Conservation (phyloP, 2,888 invertebrate genomes). For the Thereva nobilitata region DNA sequence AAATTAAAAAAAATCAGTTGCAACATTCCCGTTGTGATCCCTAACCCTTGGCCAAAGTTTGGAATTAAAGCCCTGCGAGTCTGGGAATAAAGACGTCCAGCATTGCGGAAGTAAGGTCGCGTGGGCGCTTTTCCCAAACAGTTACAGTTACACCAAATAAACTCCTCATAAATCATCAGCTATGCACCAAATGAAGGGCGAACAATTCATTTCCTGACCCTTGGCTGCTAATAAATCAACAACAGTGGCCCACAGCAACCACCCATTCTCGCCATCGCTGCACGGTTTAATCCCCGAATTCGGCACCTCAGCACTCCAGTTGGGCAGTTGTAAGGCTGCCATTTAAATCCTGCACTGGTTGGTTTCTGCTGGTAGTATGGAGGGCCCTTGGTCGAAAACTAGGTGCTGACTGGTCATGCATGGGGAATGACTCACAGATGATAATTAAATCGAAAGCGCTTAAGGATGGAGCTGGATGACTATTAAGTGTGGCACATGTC, state of each 20-base stretch:
- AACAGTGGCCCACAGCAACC: background rate
- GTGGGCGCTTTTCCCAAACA: too few relatives aligned
- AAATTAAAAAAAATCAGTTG: too few relatives aligned
- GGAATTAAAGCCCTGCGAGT: too few relatives aligned
- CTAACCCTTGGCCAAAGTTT: too few relatives aligned
- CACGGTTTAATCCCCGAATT: background rate
- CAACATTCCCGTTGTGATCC: too few relatives aligned
- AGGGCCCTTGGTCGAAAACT: too few relatives aligned
- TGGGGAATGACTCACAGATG: conserved; percentile 20
- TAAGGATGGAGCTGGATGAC: conserved; percentile 23
- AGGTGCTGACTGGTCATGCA: conserved; percentile 2
- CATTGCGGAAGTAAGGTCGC: too few relatives aligned
- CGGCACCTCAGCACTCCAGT: background rate
- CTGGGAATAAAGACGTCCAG: too few relatives aligned
- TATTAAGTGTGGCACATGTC: conserved; percentile 26
- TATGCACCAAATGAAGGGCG: conserved; percentile 7
- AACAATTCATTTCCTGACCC: conserved; percentile 17
- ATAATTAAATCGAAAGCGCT: conserved; percentile 31
- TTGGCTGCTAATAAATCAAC: conserved; percentile 19
- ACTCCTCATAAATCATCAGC: conserved; percentile 4
- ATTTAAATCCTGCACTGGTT: background rate
- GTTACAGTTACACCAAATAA: too few relatives aligned
- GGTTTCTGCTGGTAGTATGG: too few relatives aligned
- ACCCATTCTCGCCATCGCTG: background rate
- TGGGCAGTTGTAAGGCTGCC: conserved; percentile 8